phyloP scores from a whole-genome alignment of 2,113 vertebrate species.

The Protomyctophum bolini region DNA sequence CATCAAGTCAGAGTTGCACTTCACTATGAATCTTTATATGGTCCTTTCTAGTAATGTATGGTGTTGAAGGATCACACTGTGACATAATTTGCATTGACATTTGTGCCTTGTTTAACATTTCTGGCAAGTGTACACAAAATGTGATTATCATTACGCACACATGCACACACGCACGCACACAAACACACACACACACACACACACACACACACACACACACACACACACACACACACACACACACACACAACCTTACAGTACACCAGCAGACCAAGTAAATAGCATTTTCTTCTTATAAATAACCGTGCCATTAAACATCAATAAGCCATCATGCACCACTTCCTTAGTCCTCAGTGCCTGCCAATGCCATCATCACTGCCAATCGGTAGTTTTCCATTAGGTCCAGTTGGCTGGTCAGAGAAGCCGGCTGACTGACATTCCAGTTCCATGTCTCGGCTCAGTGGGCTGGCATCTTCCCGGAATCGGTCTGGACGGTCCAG shows the following conservation, averaged over 20 bases:
- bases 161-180: too few relatives aligned
- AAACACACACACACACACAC: too few relatives aligned
- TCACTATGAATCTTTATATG: too few relatives aligned
- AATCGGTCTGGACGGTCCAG: conserved; percentile 19
- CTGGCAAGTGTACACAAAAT: background rate
- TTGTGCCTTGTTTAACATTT: background rate
- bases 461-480: background rate
- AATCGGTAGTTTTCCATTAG: background rate
- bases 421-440: background rate
- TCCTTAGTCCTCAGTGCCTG: background rate
- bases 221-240: conserved; percentile 1
- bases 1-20: too few relatives aligned
- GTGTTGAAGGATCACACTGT: too few relatives aligned
- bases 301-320: too few relatives aligned
- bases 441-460: background rate
- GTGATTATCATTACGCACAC: too few relatives aligned
- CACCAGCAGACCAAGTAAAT: background rate
- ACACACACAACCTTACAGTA: background rate
- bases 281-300: too few relatives aligned
- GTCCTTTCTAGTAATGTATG: too few relatives aligned
- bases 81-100: background rate
- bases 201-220: background rate
- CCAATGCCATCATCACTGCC: background rate
- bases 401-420: background rate
- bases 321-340: background rate